Conservation (phyloP, 2,888 invertebrate species). For the Rotaria magnacalcarata region DNA sequence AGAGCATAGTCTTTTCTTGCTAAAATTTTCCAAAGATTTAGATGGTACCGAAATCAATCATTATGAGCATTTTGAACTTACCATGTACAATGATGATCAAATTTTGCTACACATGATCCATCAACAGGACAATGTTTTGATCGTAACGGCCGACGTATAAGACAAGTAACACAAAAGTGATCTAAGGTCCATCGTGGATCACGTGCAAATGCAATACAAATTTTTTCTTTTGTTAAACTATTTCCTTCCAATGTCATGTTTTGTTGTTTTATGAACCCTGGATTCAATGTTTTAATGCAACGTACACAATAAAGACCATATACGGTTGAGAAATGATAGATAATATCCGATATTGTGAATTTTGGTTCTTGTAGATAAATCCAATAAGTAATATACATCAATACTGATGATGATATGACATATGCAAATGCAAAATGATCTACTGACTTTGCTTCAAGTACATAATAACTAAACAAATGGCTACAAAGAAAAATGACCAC, state of each 20-base stretch:
- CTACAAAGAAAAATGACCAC: neutral
- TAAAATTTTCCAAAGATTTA: no score
- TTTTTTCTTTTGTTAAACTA: neutral
- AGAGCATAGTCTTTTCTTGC: no score
- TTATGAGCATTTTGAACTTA: neutral
- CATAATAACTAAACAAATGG: neutral
- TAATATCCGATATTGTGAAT: neutral
- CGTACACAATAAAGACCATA: neutral
- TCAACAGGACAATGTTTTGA: constrained; percentile 20
- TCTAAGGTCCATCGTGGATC: neutral
- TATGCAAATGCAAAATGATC: constrained; percentile 10
- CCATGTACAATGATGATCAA: constrained; percentile 32
- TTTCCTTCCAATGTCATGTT: neutral
- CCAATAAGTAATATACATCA: neutral
- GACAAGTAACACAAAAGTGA: constrained; percentile 28
- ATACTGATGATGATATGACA: neutral
- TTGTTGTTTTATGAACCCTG: neutral
- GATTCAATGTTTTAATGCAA: neutral
- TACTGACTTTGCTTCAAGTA: neutral
- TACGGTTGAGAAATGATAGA: neutral
- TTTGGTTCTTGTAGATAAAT: neutral
- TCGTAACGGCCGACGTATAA: constrained; percentile 34
- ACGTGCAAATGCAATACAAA: neutral
- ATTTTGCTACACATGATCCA: neutral
- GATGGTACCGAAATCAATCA: no score